A percentile compares a stretch with the other conserved stretches of the same genome.
These are phyloP conservation scores for Hemibagrus wyckioides DNA, from an alignment of 2,113 vertebrate genomes.

Conservation along the genomic window DNA sequence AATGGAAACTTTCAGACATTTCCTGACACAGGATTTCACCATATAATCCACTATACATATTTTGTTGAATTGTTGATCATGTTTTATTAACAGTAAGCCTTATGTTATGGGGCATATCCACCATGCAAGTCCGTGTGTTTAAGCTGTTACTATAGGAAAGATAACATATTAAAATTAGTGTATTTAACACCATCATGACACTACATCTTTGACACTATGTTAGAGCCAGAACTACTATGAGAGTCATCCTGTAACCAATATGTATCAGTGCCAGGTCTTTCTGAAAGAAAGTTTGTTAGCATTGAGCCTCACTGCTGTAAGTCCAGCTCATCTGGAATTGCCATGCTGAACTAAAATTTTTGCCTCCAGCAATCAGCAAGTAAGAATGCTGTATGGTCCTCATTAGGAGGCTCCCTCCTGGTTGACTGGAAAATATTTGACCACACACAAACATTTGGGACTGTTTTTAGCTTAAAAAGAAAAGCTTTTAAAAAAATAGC, in stretches of 20 bases:
- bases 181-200: no score
- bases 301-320: conserved; percentile 3
- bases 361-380: conserved; percentile 20
- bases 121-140: no score
- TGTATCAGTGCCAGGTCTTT: background rate
- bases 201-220: no score
- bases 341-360: conserved; percentile 33
- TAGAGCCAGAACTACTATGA: no score
- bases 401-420: conserved; percentile 36
- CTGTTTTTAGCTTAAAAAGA: conserved; percentile 18
- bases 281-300: background rate
- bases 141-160: no score
- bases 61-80: no score
- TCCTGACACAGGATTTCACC: no score
- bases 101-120: no score
- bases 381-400: conserved; percentile 25
- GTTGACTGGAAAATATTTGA: conserved; percentile 38
- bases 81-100: no score
- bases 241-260: background rate
- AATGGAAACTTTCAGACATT: no score
- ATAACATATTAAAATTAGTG: no score
- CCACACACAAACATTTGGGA: conserved; percentile 25
- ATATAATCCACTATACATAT: no score
- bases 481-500: background rate
- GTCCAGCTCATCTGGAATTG: conserved; percentile 33